Percentiles rank a stretch among this genome's conserved stretches.
These are phyloP conservation scores for Rhinichthys klamathensis DNA, from an alignment of 2,113 vertebrate species.

Conservation along the genomic window DNA sequence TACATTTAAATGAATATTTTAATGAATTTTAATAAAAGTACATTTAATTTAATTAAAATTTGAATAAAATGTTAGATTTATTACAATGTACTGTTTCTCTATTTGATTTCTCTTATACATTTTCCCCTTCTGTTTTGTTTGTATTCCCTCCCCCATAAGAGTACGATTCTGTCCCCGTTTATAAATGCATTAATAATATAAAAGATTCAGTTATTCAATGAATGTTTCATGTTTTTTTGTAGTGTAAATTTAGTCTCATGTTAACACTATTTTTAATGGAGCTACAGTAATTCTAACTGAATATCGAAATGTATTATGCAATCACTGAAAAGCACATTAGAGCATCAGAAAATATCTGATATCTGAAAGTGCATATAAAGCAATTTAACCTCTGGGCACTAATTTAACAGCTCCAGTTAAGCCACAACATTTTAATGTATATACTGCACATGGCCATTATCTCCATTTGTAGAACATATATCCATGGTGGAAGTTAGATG, in stretches of 20 bases:
- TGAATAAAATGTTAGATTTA: not conserved
- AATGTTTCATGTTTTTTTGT: not conserved
- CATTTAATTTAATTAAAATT: not conserved
- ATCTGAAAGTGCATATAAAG: conserved; percentile 37
- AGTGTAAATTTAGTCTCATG: not conserved
- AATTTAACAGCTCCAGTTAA: conserved; percentile 21
- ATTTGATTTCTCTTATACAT: not conserved
- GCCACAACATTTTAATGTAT: not conserved
- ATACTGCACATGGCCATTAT: conserved; percentile 5
- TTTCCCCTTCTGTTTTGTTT: too few species aligned
- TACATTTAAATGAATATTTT: not conserved
- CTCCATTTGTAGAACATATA: not conserved
- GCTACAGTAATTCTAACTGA: not conserved
- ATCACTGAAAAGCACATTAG: conserved; percentile 20
- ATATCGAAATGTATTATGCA: not conserved
- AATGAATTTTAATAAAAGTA: not conserved
- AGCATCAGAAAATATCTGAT: conserved; percentile 39
- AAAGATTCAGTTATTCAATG: not conserved
- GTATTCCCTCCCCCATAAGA: too few species aligned
- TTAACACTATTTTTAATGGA: not conserved
- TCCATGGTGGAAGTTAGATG: not conserved
- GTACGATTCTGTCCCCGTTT: not conserved
- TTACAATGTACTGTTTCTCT: not conserved
- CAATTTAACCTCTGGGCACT: conserved; percentile 29
- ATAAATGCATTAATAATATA: not conserved